Conservation (phyloP, 2,888 invertebrate species). For the Geotrupes spiniger region DNA sequence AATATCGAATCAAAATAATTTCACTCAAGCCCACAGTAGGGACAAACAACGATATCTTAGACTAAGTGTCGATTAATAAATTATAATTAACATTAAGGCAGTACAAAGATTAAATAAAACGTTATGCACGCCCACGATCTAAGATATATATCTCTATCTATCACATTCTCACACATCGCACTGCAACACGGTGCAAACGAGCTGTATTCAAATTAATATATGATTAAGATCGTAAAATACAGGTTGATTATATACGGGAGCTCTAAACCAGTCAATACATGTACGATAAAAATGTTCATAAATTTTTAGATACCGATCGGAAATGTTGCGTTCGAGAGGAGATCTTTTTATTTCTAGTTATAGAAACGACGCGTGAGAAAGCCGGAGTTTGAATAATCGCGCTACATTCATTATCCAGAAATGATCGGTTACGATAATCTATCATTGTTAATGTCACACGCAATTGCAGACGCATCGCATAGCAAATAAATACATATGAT, state of each 20-base stretch:
- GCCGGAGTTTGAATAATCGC: not conserved
- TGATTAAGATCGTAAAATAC: slow-evolving; percentile 15
- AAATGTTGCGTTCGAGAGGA: slow-evolving; percentile 1
- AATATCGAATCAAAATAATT: too few relatives aligned
- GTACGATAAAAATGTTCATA: slow-evolving; percentile 18
- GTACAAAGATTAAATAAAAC: slow-evolving; percentile 15
- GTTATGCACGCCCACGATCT: slow-evolving; percentile 10
- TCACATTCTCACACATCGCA: slow-evolving; percentile 5
- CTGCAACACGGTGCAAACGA: not conserved
- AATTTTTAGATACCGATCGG: slow-evolving; percentile 18
- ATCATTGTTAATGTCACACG: too few relatives aligned
- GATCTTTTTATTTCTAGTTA: slow-evolving; percentile 3
- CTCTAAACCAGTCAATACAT: slow-evolving; percentile 16
- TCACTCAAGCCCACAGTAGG: too few relatives aligned
- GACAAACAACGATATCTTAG: too few relatives aligned
- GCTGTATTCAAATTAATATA: slow-evolving; percentile 16
- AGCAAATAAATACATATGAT: too few relatives aligned
- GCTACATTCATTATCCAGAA: too few relatives aligned
- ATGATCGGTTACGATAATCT: too few relatives aligned
- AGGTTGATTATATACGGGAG: slow-evolving; percentile 16
- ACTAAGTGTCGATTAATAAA: not conserved
- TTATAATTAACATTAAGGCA: slow-evolving; percentile 13
- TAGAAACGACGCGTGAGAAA: slow-evolving; percentile 3
- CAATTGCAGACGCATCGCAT: too few relatives aligned
- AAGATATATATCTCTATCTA: not conserved